These are phyloP conservation scores for Morpho achilles DNA, from an alignment of 2,888 invertebrate species.

Conservation along the genomic window DNA sequence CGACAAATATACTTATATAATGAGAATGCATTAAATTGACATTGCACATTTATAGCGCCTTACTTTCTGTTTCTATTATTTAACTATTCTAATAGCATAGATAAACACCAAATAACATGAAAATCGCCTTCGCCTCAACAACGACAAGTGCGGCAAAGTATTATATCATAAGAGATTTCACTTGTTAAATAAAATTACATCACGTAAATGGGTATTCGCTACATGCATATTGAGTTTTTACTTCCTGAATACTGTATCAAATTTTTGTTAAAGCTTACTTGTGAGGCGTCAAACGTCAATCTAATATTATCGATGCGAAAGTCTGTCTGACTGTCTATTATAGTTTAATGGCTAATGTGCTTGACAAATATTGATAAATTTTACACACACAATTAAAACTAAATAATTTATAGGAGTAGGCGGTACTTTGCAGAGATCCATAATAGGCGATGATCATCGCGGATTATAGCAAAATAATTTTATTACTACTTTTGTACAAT, in stretches of 20 bases:
- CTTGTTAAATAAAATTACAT: constrained; percentile 70
- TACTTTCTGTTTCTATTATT: too few relatives aligned
- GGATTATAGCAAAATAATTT: too few relatives aligned
- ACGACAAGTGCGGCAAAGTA: constrained; percentile 32
- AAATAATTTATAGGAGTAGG: too few relatives aligned
- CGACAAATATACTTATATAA: too few relatives aligned
- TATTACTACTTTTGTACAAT: too few relatives aligned
- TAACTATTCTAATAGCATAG: neutral
- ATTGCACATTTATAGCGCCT: too few relatives aligned
- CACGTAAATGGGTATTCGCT: constrained; percentile 56
- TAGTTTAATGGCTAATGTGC: too few relatives aligned
- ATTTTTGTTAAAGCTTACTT: constrained; percentile 14
- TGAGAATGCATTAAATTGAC: too few relatives aligned
- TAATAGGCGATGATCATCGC: too few relatives aligned
- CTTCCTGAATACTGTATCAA: constrained; percentile 44
- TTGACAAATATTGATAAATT: too few relatives aligned
- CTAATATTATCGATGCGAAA: neutral
- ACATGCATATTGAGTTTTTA: constrained; percentile 41
- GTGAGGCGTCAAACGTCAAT: constrained; percentile 1
- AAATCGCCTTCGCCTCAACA: constrained; percentile 11
- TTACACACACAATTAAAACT: too few relatives aligned
- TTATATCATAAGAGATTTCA: constrained; percentile 70
- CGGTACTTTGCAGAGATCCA: too few relatives aligned
- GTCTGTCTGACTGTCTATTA: neutral
- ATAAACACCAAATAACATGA: constrained; percentile 15